Percentiles rank a stretch among this genome's conserved stretches.
Conservation (phyloP, 2,113 vertebrate genomes). For the Paradoxurus hermaphroditus region DNA sequence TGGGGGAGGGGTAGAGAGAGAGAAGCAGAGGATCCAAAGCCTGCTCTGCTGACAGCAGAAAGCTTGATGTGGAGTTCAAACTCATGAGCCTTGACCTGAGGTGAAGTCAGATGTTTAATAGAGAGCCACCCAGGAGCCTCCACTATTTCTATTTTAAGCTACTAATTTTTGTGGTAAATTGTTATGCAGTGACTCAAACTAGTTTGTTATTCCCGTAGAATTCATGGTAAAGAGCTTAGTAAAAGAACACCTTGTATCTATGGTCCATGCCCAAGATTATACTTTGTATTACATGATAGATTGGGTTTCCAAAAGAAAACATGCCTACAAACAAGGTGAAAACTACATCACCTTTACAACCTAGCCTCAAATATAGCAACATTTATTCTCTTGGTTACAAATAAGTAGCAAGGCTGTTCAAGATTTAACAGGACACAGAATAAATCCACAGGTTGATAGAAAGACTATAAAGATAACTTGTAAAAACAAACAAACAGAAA, state of each 20-base stretch:
- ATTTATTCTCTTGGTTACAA: neutral
- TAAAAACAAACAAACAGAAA: no score
- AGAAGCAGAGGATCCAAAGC: no score
- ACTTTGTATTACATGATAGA: neutral
- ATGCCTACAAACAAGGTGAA: neutral
- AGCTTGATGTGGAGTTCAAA: no score
- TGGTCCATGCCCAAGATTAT: neutral
- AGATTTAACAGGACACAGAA: neutral
- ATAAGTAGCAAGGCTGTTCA: neutral
- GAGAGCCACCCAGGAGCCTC: no score
- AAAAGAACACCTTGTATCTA: neutral
- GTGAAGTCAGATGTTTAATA: no score
- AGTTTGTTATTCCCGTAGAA: neutral
- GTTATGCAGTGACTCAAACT: neutral
- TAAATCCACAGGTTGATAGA: neutral
- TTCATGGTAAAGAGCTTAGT: neutral
- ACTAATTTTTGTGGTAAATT: neutral
- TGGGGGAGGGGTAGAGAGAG: no score
- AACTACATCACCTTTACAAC: neutral
- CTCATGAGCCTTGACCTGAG: no score
- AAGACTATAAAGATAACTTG: neutral
- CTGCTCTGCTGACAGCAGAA: no score
- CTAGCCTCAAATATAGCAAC: neutral
- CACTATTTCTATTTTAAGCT: neutral
- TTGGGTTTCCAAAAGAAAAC: neutral